Evolutionary conservation across 2,113 vertebrate species (phyloP), one percentile per base, ranked within the genome.

Genomic region (Datnioides undecimradiatus): DNA sequence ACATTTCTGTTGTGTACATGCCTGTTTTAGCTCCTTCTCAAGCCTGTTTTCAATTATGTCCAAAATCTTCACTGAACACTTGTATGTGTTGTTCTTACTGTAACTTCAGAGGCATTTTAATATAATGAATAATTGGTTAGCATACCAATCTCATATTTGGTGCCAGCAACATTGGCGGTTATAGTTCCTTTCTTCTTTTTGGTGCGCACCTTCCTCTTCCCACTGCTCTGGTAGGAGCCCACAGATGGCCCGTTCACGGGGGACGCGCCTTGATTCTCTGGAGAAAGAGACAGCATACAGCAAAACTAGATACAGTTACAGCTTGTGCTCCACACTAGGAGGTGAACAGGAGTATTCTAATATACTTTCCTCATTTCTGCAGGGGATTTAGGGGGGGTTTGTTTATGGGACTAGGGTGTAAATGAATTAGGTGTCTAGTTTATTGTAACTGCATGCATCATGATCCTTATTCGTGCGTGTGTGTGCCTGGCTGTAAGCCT

Each of bases 61-160:
- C n/a, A 6, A 60, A 21, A 52, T 55, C 11, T 68, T 38, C 31
- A 33, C 1, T 14, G 0, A 11, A 57, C 7, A 41, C 34, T 19
- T 76, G 8, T 5, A 25, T 49, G 31, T 58, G 4, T 17, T 46
- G 17, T 19, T 54, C 10, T 64, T 8, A 23, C 6, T 23, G 43
- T 40, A 0, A 45, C 36, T 73, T 65, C 1, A 31, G 43, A 59
- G 60, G 14, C 0, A 2, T 63, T 64, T 51, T n/a, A 31, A 3
- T 64, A 38, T 27, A n/a, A 49, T 72, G 25, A 38, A 3, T 70
- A 31, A 13, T 1, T 48, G 3, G 21, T 46, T 40, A 27, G 45
- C 60, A 13, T 97, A 99, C 98, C 98, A 25, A 99, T 99, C 93
- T 99, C 98, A 87, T 99, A 99, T 95, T 99, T 99, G 76, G 97